Base-by-base conservation (phyloP, 2,797 vertebrate genomes). In the Cygnus olor region DNA sequence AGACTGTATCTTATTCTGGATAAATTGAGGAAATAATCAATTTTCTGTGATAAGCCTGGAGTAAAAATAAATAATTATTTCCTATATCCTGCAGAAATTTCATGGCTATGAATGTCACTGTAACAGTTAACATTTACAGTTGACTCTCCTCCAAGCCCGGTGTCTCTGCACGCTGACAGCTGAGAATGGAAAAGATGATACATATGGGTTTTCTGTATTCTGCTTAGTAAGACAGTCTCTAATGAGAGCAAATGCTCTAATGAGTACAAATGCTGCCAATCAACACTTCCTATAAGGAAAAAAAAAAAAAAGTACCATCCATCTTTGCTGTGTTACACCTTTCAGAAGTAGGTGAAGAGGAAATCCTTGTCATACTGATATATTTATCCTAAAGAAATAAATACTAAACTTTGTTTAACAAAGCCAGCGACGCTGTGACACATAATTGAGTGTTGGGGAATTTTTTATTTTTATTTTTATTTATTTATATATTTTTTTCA, bases 101-200 rank as follows among this genome's bases (percentile, higher is more conserved):
- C 77, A 80, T 5, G 76, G 63, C 40, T 91, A 42, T 65, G 81
- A 36, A 61, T 76, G 63, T 15, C 69, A 89, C 69, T 36, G 44
- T 53, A 86, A 57, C n/a, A 83, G 58, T 83, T 95, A 88, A 88
- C 21, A n/a, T 80, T 64, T 69, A 85, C 80, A 93, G 36, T 40
- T 83, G 6, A 53, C 60, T 60, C 70, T 79, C 5, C 7, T 85
- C 71, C 74, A 32, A 18, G 20, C 34, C 34, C 27, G 2, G 2
- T 14, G 51, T 68, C 70, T 77, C 77, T 32, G 77, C 64, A 57
- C 36, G 57, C 65, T 36, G 85, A 25, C 9, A 81, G 66, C 72
- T 91, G 60, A 79, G 86, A 94, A 60, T 16, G 28, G 73, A 74
- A 94, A 89, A 72, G 60, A 66, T 32, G 49, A 74, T 63, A 79